Percentiles rank a stretch among this genome's conserved stretches.
phyloP scores from a whole-genome alignment of 1,140 invertebrate species.

The Calephelis nemesis region DNA sequence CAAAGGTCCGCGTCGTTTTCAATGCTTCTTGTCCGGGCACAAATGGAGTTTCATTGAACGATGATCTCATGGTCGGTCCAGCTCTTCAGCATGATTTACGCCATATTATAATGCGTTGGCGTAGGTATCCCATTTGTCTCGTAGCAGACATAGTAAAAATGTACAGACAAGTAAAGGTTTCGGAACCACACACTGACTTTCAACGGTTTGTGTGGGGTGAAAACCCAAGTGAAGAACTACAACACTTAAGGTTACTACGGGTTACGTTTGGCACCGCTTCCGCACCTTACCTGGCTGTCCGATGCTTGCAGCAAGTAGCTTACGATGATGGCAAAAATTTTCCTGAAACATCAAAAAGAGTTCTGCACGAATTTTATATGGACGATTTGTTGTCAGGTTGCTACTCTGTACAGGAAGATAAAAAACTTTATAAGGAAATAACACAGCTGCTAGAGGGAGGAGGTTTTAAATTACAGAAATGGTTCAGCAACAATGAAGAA shows the following conservation, averaged over 20 bases:
- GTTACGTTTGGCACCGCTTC: background rate
- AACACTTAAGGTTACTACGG: background rate
- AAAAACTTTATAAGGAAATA: background rate
- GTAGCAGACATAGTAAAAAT: conserved; percentile 30
- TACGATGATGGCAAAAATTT: background rate
- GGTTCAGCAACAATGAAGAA: background rate
- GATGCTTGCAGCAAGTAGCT: background rate
- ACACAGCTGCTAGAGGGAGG: background rate
- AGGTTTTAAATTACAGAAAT: background rate
- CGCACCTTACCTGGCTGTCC: conserved; percentile 1
- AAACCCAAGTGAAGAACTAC: background rate
- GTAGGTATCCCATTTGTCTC: conserved; percentile 23
- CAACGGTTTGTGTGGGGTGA: conserved; percentile 1
- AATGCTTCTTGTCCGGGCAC: background rate
- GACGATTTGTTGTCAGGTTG: background rate
- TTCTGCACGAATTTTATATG: background rate
- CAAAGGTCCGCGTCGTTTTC: conserved; percentile 27
- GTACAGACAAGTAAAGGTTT: conserved; percentile 14
- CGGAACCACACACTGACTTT: background rate
- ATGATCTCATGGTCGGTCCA: conserved; percentile 29
- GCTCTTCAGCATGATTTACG: conserved; percentile 27
- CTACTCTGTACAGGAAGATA: background rate
- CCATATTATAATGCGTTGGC: conserved; percentile 31
- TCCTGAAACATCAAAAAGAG: background rate
- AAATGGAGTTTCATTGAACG: conserved; percentile 24